phyloP scores from a whole-genome alignment of 2,888 invertebrate species.

The Spilosoma lubricipeda region DNA sequence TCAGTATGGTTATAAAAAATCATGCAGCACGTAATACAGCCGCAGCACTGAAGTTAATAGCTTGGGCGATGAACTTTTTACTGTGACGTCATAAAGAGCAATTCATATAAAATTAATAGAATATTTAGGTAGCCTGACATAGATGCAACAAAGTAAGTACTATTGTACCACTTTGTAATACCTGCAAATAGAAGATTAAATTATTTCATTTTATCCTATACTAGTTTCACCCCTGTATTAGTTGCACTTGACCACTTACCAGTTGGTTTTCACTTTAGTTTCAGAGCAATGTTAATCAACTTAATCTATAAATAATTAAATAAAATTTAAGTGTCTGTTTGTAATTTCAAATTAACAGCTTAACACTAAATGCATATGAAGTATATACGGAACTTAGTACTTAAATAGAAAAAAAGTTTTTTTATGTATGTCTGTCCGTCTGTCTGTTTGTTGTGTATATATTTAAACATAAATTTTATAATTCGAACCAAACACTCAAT shows the following conservation, averaged over 20 bases:
- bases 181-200: not conserved
- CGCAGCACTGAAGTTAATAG: slow-evolving; percentile 22
- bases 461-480: too few relatives aligned
- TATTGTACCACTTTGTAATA: not conserved
- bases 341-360: too few relatives aligned
- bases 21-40: slow-evolving; percentile 18
- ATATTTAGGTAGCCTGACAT: not conserved
- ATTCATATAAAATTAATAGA: not conserved
- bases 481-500: too few relatives aligned
- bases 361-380: too few relatives aligned
- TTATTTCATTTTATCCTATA: not conserved
- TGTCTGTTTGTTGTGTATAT: too few relatives aligned
- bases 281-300: not conserved
- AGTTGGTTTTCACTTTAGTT: not conserved
- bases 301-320: too few relatives aligned
- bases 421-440: too few relatives aligned
- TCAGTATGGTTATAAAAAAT: slow-evolving; percentile 10
- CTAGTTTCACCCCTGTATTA: not conserved
- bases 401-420: too few relatives aligned
- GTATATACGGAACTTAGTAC: too few relatives aligned
- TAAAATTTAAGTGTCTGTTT: too few relatives aligned
- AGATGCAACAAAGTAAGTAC: not conserved
- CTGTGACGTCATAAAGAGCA: not conserved
- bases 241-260: not conserved
- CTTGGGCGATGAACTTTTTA: slow-evolving; percentile 17